Percentiles rank a stretch among this genome's conserved stretches.
Evolutionary conservation across 1,140 invertebrate genomes (phyloP).

Genomic region (Brachionus angularis): DNA sequence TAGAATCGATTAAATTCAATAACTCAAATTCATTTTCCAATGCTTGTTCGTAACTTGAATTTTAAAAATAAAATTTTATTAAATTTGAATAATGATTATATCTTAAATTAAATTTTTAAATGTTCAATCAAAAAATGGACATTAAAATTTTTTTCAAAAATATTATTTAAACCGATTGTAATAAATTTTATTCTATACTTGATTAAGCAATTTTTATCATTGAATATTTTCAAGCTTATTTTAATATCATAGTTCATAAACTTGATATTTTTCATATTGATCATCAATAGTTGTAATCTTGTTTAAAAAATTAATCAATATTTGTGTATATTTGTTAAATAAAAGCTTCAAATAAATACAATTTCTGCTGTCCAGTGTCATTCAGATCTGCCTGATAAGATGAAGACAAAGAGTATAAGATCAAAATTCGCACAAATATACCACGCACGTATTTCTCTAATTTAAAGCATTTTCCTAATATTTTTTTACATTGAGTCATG

Average conservation of each 20-base stretch:
- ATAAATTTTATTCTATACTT: no score
- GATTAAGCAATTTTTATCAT: constrained; percentile 56
- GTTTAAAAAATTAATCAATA: not conserved
- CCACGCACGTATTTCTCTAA: constrained; percentile 50
- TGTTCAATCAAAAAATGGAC: no score
- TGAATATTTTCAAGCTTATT: constrained; percentile 56
- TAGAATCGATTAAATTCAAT: constrained; percentile 48
- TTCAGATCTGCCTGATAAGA: constrained; percentile 57
- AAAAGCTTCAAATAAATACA: constrained; percentile 47
- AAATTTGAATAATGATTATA: no score
- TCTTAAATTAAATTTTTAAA: no score
- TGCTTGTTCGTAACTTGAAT: constrained; percentile 50
- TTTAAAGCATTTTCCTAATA: constrained; percentile 55
- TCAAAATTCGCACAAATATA: constrained; percentile 58
- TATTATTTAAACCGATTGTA: constrained; percentile 43
- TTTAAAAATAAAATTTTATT: not conserved
- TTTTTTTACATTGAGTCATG: constrained; percentile 48
- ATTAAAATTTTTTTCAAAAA: constrained; percentile 6
- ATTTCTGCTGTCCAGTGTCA: constrained; percentile 51
- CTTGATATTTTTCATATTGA: constrained; percentile 59
- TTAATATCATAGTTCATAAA: constrained; percentile 59
- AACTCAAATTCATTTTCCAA: constrained; percentile 50
- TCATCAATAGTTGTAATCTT: constrained; percentile 60
- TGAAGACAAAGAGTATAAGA: constrained; percentile 58
- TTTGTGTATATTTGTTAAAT: not conserved